phyloP scores from a whole-genome alignment of 2,113 vertebrate species.

The Bambusicola thoracicus region DNA sequence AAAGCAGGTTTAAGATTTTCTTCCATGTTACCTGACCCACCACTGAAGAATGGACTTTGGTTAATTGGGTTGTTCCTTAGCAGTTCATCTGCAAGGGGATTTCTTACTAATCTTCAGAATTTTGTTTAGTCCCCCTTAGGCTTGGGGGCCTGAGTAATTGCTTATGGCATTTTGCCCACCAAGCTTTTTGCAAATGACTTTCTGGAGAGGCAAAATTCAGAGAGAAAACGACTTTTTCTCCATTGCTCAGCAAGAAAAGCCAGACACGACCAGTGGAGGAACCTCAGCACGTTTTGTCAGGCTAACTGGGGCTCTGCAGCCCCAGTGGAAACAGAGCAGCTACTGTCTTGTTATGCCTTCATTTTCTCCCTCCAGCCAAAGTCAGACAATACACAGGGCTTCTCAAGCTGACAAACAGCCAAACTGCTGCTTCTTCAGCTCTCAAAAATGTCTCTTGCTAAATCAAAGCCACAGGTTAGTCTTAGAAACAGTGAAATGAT shows the following conservation, averaged over 20 bases:
- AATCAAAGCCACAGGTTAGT: neutral
- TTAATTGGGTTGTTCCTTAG: neutral
- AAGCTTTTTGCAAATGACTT: neutral
- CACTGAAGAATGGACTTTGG: rapidly evolving
- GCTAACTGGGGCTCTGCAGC: neutral
- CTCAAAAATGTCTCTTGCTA: neutral
- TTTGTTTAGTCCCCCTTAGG: too few species aligned
- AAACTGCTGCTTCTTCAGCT: constrained; percentile 9
- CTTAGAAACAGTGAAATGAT: neutral
- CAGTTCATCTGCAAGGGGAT: neutral
- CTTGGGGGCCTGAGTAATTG: neutral
- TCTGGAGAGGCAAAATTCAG: neutral
- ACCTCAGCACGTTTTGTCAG: neutral
- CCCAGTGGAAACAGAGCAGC: neutral
- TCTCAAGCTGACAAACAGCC: neutral
- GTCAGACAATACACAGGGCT: neutral
- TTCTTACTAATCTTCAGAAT: neutral
- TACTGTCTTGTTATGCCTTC: neutral
- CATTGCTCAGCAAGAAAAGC: neutral
- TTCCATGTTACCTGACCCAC: neutral
- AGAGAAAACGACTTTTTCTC: neutral
- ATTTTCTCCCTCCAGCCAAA: neutral
- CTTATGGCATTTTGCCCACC: neutral
- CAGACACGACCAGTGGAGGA: neutral
- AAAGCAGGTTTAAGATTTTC: neutral